Evolutionary conservation across 2,888 invertebrate species (phyloP), one percentile per base, ranked within the genome.

Genomic region (Drosophila merina): DNA sequence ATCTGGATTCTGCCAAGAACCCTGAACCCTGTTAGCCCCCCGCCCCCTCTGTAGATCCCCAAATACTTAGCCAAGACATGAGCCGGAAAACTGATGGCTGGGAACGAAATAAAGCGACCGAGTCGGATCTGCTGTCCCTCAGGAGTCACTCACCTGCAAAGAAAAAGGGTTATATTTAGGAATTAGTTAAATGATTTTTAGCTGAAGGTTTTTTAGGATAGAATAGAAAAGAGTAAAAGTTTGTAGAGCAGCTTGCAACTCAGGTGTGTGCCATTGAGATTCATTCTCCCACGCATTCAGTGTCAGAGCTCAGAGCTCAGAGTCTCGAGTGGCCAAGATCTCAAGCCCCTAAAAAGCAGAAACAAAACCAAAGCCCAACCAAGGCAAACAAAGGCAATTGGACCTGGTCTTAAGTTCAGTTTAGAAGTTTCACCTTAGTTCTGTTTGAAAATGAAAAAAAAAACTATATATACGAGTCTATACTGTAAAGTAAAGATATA

Each of bases 281-380:
- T 14, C 40, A 40, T 66, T 81, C 86, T 86, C 84, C 84, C 84
- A 84, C 84, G 83, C 86, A 81, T 69, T 75, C 71, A 58, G 58
- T 51, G 50, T 57, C 64, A 51, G 36, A 36, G 51, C 44, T 57
- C 38, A 14, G 40, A 8, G 14, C 28, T 28, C 28, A 28, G 28
- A 28, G 28, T 4, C 40, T 68, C 50, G 38, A 51, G 64, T 68
- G 64, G 63, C 60, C 59, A 25, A 49, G 49, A 50, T 33, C 63
- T 56, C 49, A 42, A 49, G 57, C 42, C 33, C 20, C 54, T n/a
- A 52, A 31, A 31, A 31, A 36, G 36, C 50, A 55, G 20, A 38
- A 57, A 42, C 54, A 51, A 59, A 14, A 44, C 49, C 33, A 49
- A 48, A 30, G 9, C 38, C 14, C 28, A 47, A 58, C 47, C 45